Base-by-base conservation (phyloP, 2,888 invertebrate genomes). In the Gryllus longicercus region DNA sequence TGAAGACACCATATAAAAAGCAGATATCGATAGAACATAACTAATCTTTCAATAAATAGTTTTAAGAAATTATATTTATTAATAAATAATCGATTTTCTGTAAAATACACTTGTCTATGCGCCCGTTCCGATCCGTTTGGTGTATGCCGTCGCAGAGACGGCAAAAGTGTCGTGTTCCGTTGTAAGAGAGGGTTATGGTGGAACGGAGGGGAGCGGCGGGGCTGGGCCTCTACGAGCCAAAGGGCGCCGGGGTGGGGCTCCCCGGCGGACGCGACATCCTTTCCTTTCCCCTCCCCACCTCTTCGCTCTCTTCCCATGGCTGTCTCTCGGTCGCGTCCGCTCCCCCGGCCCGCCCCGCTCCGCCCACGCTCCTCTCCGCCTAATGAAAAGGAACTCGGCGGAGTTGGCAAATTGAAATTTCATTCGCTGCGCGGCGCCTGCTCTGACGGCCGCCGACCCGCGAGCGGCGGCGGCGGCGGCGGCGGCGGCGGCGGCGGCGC, bases 361-460 rank as follows among this genome's bases (percentile, higher is more conserved):
- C 63, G 63, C 16, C 63, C n/a, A 63, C 63, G 38, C 63, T 14
- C 63, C 63, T 63, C 63, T 63, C 63, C 63, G 14, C 63, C 63
- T 63, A 63, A 63, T 63, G 63, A 63, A 63, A 63, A 63, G 63
- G 63, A 63, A 63, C 63, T 63, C 63, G 63, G n/a, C 63, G 63
- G 63, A 63, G 63, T 63, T 63, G 63, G 63, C 63, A 63, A 63
- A 63, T 63, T 63, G 63, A 63, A 63, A 63, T 63, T 63, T 63
- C 63, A 63, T 63, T 63, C 63, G 63, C 16, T 63, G 63, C n/a
- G 63, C 14, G 63, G 63, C 14, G 63, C 16, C 63, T 38, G 38
- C 38, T 38, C 38, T 38, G 38, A 38, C 38, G 38, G 38, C 25
- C 38, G 38, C 38, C 38, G 8, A n/a, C n/a, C 8, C 63, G 63